Percentiles rank a stretch among this genome's conserved stretches.
Conservation (phyloP, 2,888 invertebrate genomes). For the Criorhina ranunculi region DNA sequence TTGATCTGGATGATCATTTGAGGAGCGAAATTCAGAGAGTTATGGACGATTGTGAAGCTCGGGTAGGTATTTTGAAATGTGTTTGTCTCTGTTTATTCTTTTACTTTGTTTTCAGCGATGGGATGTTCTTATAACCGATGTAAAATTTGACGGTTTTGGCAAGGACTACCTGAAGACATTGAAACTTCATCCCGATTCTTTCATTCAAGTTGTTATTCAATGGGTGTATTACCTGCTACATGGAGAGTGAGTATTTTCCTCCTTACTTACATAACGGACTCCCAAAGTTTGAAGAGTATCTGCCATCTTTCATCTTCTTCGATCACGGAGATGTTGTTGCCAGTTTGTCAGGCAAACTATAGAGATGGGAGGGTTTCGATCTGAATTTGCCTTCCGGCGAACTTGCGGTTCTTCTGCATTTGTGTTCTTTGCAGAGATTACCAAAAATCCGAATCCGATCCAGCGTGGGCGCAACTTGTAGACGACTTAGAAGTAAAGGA, state of each 20-base stretch:
- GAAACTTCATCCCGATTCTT: slow-evolving; percentile 87
- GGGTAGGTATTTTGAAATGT: slow-evolving; percentile 79
- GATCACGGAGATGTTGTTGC: too few relatives aligned
- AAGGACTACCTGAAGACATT: slow-evolving; percentile 85
- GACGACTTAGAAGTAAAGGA: too few relatives aligned
- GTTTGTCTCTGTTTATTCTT: background rate
- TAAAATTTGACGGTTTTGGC: slow-evolving; percentile 85
- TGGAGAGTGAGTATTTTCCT: slow-evolving; percentile 79
- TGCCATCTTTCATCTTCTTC: too few relatives aligned
- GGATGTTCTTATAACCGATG: slow-evolving; percentile 82
- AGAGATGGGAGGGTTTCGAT: too few relatives aligned
- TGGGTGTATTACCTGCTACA: slow-evolving; percentile 86
- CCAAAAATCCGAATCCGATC: too few relatives aligned
- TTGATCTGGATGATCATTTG: slow-evolving; percentile 85
- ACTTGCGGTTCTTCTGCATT: too few relatives aligned
- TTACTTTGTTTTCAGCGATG: slow-evolving; percentile 78
- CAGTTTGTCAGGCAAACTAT: too few relatives aligned
- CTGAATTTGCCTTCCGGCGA: too few relatives aligned
- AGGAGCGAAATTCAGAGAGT: slow-evolving; percentile 84
- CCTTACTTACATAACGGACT: too few relatives aligned
- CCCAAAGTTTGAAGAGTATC: too few relatives aligned
- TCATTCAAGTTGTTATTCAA: slow-evolving; percentile 87
- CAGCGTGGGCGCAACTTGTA: too few relatives aligned
- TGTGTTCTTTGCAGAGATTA: too few relatives aligned
- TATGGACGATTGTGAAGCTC: slow-evolving; percentile 81